A percentile compares a stretch with the other conserved stretches of the same genome.
These are phyloP conservation scores for Etheostoma perlongum DNA, from an alignment of 2,797 vertebrate species.

Conservation along the genomic window DNA sequence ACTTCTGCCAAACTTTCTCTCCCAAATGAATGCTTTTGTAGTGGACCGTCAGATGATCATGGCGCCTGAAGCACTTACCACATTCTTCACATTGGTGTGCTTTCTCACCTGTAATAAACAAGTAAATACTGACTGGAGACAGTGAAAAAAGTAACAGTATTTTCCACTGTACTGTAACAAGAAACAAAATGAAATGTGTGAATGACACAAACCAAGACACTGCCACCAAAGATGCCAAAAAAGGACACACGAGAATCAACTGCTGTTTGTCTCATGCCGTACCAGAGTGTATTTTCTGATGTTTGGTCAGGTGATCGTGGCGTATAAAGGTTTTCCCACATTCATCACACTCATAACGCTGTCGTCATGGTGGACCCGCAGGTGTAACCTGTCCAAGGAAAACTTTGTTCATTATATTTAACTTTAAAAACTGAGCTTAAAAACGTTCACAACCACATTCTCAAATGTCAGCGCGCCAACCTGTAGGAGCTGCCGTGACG, in stretches of 20 bases:
- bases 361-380: slow-evolving; percentile 97
- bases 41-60: slow-evolving; percentile 97
- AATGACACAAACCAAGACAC: background rate
- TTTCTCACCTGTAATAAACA: slow-evolving; percentile 89
- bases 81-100: slow-evolving; percentile 99
- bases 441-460: background rate
- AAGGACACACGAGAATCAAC: background rate
- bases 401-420: background rate
- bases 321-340: slow-evolving; percentile 98
- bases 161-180: background rate
- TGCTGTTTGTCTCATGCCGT: background rate
- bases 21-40: slow-evolving; percentile 97
- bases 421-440: background rate
- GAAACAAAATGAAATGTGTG: background rate
- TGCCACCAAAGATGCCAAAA: background rate
- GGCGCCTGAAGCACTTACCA: slow-evolving; percentile 96
- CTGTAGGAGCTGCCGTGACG: slow-evolving; percentile 98
- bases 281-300: slow-evolving; percentile 99
- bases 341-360: slow-evolving; percentile 96
- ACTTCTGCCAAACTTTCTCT: slow-evolving; percentile 99
- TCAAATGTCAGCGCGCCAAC: slow-evolving; percentile 67
- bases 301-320: slow-evolving; percentile 97
- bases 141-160: background rate
- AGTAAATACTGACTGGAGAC: background rate
- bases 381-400: slow-evolving; percentile 88